phyloP scores from a whole-genome alignment of 2,888 invertebrate genomes.

The Hirtodrosophila histrioides region DNA sequence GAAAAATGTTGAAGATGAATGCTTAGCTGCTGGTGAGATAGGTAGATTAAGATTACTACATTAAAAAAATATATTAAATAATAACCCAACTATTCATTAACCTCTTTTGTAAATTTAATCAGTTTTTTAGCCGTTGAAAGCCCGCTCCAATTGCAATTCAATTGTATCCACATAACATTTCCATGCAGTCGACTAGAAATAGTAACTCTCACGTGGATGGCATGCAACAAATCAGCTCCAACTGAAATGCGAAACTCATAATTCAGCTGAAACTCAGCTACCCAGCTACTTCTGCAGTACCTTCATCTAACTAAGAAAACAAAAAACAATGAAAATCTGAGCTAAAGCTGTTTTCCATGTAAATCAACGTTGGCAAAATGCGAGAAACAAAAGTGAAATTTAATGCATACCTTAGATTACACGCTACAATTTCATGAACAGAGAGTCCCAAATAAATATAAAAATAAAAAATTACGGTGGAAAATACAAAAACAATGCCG shows the following conservation, averaged over 20 bases:
- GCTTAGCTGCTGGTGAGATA: too few species aligned
- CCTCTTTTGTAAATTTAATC: too few species aligned
- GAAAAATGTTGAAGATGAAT: too few species aligned
- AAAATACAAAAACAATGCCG: conserved; percentile 30
- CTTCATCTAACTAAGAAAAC: conserved; percentile 7
- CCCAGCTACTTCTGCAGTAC: neutral
- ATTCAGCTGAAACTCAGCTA: conserved; percentile 13
- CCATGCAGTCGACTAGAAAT: conserved; percentile 2
- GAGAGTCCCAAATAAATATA: conserved; percentile 3
- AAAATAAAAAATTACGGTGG: conserved; percentile 5
- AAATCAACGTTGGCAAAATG: conserved; percentile 36
- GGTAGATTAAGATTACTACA: too few species aligned
- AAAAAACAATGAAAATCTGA: conserved; percentile 45
- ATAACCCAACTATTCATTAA: too few species aligned
- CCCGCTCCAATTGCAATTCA: conserved; percentile 13
- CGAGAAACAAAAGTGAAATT: conserved; percentile 68
- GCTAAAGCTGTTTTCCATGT: conserved; percentile 38
- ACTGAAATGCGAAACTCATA: conserved; percentile 47
- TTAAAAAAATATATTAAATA: too few species aligned
- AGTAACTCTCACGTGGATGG: conserved; percentile 39
- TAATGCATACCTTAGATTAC: conserved; percentile 62
- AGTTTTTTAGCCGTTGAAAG: too few species aligned
- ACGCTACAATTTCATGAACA: conserved; percentile 52
- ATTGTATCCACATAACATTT: conserved; percentile 19
- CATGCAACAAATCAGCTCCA: conserved; percentile 32